Conservation (phyloP, 53 echinoderm and acorn worm species). For the Holothuria scabra region DNA sequence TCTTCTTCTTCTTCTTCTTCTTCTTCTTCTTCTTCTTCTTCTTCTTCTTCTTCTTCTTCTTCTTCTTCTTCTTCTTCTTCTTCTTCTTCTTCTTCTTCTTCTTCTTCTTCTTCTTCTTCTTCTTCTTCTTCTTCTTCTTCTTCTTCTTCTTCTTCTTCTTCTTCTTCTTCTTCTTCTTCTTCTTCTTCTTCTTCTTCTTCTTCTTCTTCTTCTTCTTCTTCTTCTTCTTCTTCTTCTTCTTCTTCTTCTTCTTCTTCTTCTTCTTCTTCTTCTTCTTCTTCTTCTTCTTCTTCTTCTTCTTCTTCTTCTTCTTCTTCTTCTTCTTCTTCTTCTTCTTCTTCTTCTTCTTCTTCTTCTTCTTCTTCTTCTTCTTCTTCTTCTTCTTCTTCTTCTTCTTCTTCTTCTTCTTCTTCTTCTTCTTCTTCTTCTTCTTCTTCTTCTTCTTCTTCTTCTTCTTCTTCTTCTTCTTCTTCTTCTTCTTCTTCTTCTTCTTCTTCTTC, state of each 20-base stretch:
- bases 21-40: conserved; percentile 8
- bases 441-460: conserved; percentile 5
- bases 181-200: background rate
- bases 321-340: background rate
- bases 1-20: conserved; percentile 12
- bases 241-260: background rate
- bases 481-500: background rate
- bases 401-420: conserved; percentile 12
- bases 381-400: background rate
- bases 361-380: background rate
- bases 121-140: background rate
- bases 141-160: conserved; percentile 8
- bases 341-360: conserved; percentile 12
- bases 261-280: background rate
- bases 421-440: background rate
- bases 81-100: conserved; percentile 12
- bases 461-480: conserved; percentile 12
- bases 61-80: conserved; percentile 12
- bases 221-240: background rate
- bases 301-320: conserved; percentile 9
- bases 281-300: background rate
- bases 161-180: conserved; percentile 9
- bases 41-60: conserved; percentile 12
- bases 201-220: background rate
- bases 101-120: conserved; percentile 12